Base-by-base conservation (phyloP, 2,797 vertebrate species). In the Poecilia velifera region DNA sequence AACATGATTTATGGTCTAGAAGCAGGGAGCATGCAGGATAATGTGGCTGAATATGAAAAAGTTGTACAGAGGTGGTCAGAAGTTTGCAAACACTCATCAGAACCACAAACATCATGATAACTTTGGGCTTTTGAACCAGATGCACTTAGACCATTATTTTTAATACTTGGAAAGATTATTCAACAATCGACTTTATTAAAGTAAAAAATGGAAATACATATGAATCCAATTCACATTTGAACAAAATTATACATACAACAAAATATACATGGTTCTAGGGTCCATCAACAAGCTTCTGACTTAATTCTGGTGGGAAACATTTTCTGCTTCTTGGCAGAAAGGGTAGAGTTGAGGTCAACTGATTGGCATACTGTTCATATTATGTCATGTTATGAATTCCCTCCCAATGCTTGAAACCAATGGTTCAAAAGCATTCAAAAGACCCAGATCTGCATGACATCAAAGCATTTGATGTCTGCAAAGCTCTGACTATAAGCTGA, bases 1-100 rank as follows among this genome's bases (percentile, higher is more conserved):
- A 91, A 88, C 88, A 92, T 96, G 95, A 96, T 96, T 96, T 95
- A 96, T 95, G 94, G 92, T 89, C 84, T 51, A 25, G 79, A 83
- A 85, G 84, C 76, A 25, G 83, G 73, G 64, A 83, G 82, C 62
- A 78, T 45, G 41, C 68, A 81, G 62, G 78, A 84, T 90, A 89
- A 14, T 76, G 25, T 84, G 80, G 85, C 84, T 84, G 90, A 91
- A 90, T 90, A 80, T 83, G 73, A 90, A 93, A 86, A 90, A 90
- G 91, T 95, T 88, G 85, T 66, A 66, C 82, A 59, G 74, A 2
- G 84, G 55, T 20, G 77, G 82, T 53, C 57, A 45, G 25, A 71
- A 71, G 68, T 71, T 71, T 71, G 14, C 25, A 45, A 45, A 28
- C 68, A n/a, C 25, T 45, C 68, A 43, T 71, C 41, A 6, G 25